A percentile compares a stretch with the other conserved stretches of the same genome.
Conservation (phyloP, 2,113 vertebrate species). For the Ivindomyrus marchei region DNA sequence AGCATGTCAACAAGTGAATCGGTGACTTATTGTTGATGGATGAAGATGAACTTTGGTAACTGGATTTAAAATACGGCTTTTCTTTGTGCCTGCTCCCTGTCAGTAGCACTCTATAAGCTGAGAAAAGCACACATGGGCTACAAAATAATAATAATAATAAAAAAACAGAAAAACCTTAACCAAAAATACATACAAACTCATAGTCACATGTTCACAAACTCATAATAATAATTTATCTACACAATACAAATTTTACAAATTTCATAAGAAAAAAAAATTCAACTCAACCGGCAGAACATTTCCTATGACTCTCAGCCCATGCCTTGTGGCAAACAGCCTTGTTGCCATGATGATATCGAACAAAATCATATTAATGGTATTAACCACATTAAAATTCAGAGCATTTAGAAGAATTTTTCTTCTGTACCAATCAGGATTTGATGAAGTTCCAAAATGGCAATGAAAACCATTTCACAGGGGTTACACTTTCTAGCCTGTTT, state of each 20-base stretch:
- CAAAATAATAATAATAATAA: neutral
- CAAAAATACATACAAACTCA: no score
- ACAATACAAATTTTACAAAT: neutral
- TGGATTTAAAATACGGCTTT: no score
- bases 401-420: neutral
- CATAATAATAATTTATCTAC: no score
- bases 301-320: neutral
- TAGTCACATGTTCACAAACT: no score
- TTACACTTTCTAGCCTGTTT: no score
- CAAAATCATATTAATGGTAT: neutral
- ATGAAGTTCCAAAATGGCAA: neutral
- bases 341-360: neutral
- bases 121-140: neutral
- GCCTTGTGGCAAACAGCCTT: neutral
- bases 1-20: neutral
- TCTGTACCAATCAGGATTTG: neutral
- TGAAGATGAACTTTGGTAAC: no score
- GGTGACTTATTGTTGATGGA: no score
- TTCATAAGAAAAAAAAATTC: neutral
- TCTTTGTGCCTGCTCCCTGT: no score
- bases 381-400: neutral
- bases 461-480: neutral
- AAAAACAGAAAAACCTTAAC: no score
- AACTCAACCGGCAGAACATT: neutral
- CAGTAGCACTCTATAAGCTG: neutral